phyloP scores from a whole-genome alignment of 2,797 vertebrate species.

The Erpetoichthys calabaricus region DNA sequence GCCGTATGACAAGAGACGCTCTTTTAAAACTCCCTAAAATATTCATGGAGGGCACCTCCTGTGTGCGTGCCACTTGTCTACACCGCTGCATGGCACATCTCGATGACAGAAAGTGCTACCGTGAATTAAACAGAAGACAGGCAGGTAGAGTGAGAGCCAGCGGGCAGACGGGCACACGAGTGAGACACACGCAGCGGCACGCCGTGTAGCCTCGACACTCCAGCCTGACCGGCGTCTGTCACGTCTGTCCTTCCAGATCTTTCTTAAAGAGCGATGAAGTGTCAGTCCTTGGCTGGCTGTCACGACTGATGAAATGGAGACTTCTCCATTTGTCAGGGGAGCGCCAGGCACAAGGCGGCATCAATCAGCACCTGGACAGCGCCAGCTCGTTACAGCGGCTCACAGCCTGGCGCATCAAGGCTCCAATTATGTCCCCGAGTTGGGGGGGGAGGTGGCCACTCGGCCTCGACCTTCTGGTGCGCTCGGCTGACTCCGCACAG shows the following conservation, averaged over 20 bases:
- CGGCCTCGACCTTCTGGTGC: no score
- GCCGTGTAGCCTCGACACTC: neutral
- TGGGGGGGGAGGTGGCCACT: neutral
- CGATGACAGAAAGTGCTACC: no score
- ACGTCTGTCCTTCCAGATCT: neutral
- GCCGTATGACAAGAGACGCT: no score
- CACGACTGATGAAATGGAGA: accelerated
- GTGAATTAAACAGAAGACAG: no score
- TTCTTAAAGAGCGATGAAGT: neutral
- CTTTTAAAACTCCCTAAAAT: no score
- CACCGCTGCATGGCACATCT: no score
- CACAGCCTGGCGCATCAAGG: constrained; percentile 16
- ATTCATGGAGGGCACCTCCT: no score
- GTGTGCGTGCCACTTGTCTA: no score
- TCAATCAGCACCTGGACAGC: constrained; percentile 2
- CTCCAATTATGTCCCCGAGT: constrained; percentile 7
- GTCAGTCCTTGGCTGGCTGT: neutral
- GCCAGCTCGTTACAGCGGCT: constrained; percentile 7
- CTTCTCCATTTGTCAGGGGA: constrained; percentile 9
- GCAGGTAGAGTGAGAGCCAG: no score
- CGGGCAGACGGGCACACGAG: neutral
- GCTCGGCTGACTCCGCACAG: no score
- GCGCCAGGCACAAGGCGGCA: constrained; percentile 9
- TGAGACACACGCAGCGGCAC: constrained; percentile 2
- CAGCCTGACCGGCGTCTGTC: neutral